These are phyloP conservation scores for Pyrocoelia pectoralis DNA, from an alignment of 2,888 invertebrate genomes.

Conservation along the genomic window DNA sequence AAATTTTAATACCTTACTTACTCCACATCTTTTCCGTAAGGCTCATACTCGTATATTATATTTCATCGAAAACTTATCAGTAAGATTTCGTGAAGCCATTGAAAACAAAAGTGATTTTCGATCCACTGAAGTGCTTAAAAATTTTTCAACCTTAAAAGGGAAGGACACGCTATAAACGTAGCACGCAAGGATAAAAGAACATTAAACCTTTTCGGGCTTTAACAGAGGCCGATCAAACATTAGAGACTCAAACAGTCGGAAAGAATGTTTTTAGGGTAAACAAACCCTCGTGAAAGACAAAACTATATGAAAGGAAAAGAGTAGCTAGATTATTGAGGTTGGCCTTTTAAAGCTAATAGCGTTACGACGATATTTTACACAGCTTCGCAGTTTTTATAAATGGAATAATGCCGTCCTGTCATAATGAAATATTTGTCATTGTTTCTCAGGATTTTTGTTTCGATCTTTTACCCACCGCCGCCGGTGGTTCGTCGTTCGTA, in stretches of 20 bases:
- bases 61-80: too few species aligned
- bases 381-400: neutral
- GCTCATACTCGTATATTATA: too few species aligned
- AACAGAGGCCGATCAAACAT: slow-evolving; percentile 27
- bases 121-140: neutral
- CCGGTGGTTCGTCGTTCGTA: neutral
- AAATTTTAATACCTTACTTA: neutral
- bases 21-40: too few species aligned
- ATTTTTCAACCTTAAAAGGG: slow-evolving; percentile 12
- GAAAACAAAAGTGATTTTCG: neutral
- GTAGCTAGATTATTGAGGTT: slow-evolving; percentile 21
- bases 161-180: slow-evolving; percentile 17
- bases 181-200: slow-evolving; percentile 11
- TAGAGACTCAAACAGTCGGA: slow-evolving; percentile 25
- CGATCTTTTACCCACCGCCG: neutral
- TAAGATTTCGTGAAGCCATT: neutral
- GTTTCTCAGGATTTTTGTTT: neutral
- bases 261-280: slow-evolving; percentile 29
- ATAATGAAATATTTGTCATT: neutral
- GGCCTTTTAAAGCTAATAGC: slow-evolving; percentile 21
- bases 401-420: too few species aligned
- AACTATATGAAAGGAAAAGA: slow-evolving; percentile 21
- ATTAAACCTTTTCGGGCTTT: slow-evolving; percentile 20
- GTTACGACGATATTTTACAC: neutral
- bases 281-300: slow-evolving; percentile 27